A percentile compares a stretch with the other conserved stretches of the same genome.
These are phyloP conservation scores for Pterobdella sp. DNA, from an alignment of 2,888 invertebrate species.

Conservation along the genomic window DNA sequence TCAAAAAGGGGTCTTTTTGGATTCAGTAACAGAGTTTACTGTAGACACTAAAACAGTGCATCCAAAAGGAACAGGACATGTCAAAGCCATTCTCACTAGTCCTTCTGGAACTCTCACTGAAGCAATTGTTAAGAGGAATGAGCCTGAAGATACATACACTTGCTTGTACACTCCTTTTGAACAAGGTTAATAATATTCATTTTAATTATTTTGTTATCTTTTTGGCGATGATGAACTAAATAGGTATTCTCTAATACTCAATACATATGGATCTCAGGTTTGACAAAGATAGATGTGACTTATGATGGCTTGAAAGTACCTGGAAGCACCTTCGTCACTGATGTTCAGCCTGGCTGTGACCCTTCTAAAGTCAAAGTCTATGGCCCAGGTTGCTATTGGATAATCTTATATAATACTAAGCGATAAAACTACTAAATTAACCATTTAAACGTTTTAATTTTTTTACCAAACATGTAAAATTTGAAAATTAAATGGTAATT, in stretches of 20 bases:
- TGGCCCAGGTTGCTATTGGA: conserved; percentile 57
- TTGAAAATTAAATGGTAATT: too few species aligned
- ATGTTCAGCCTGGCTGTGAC: conserved; percentile 69
- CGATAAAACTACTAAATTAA: too few species aligned
- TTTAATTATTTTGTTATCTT: background rate
- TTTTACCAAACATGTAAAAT: too few species aligned
- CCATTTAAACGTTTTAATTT: too few species aligned
- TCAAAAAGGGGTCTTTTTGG: conserved; percentile 63
- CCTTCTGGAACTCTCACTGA: conserved; percentile 69
- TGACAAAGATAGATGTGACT: conserved; percentile 69
- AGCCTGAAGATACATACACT: conserved; percentile 66
- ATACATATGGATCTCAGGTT: conserved; percentile 52
- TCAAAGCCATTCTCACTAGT: conserved; percentile 70
- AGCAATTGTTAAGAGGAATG: conserved; percentile 63
- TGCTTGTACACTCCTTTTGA: conserved; percentile 71
- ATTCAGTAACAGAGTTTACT: conserved; percentile 70
- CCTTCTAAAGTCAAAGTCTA: conserved; percentile 70
- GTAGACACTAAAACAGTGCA: conserved; percentile 69
- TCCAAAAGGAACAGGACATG: conserved; percentile 62
- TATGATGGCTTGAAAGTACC: conserved; percentile 75
- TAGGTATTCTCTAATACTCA: background rate
- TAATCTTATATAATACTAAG: too few species aligned
- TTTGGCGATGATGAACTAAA: background rate
- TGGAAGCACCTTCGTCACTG: conserved; percentile 71
- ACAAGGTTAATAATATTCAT: conserved; percentile 56